Base-by-base conservation (phyloP, 53 echinoderm and acorn worm species). In the Hippasteria phrygiana region DNA sequence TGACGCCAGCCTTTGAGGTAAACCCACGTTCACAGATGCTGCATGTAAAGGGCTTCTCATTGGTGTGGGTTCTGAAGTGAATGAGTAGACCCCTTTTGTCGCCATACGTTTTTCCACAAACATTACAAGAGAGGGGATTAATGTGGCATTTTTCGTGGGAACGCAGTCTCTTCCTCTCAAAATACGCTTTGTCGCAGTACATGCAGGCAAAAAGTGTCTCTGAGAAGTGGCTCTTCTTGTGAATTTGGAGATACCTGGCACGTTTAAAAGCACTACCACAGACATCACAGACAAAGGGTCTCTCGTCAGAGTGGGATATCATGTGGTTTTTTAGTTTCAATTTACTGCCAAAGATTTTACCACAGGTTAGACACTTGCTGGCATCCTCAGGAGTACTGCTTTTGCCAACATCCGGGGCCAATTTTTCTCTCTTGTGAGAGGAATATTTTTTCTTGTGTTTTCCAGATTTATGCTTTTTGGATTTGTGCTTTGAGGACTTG, bases 231-330 rank as follows among this genome's bases (percentile, higher is more conserved):
- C 80, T 80, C 62, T 80, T 80, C 62, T 80, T 80, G 62, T 80
- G 80, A 62, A 80, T 80, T 62, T 80, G 80, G 40, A 80, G 80
- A 41, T 80, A 80, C 36, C 80, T 80, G 42, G 80, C 59, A 39
- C 80, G 80, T 42, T 80, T 80, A 41, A 80, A 80, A 40, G 62
- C 80, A 80, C 80, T 80, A 28, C 80, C 80, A 40, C 80, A 80
- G 26, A 80, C 80, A 41, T 62, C 62, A 42, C 80, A 80, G 16
- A 43, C 62, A 17, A 62, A 35, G 12, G 80, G 80, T 62, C 80
- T 80, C 62, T 80, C 42, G 18, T 80, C 80, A 4, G 80, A 80
- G 80, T 80, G 80, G 80, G 80, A 80, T 38, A 80, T 80, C 80
- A 80, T 62, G 45, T 80, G 80, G 42, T 80, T 80, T 33, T 41